Conservation (phyloP, 2,797 vertebrate genomes). For the Eutrigla gurnardus region DNA sequence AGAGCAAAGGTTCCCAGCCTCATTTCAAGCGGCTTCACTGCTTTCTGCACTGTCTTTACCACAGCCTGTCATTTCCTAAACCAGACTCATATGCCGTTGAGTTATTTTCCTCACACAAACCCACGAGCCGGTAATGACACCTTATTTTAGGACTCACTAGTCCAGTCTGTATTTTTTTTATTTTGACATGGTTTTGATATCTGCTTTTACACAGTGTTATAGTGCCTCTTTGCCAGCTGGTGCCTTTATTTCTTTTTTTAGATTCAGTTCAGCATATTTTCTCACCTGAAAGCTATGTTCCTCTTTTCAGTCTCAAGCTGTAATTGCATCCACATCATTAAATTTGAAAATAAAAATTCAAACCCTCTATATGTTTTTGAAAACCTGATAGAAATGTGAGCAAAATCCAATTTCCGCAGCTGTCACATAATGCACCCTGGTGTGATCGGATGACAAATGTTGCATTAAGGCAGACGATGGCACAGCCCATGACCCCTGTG, state of each 20-base stretch:
- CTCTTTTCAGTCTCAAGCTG: neutral
- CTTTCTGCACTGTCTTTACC: constrained; percentile 15
- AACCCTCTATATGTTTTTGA: neutral
- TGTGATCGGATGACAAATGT: constrained; percentile 57
- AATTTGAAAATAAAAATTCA: neutral
- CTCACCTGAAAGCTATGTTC: neutral
- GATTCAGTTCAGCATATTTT: neutral
- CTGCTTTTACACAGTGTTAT: constrained; percentile 10
- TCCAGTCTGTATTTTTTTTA: neutral
- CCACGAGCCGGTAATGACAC: constrained; percentile 11
- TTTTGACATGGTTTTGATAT: constrained; percentile 5
- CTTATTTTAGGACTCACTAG: constrained; percentile 15
- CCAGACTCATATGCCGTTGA: constrained; percentile 15
- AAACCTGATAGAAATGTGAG: constrained; percentile 29
- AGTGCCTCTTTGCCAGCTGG: neutral
- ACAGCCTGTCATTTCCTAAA: constrained; percentile 42
- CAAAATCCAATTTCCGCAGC: constrained; percentile 50
- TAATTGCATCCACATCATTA: neutral
- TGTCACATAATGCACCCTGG: constrained; percentile 12
- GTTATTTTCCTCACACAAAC: constrained; percentile 17
- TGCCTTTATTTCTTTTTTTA: constrained; percentile 4
- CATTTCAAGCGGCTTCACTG: constrained; percentile 32
- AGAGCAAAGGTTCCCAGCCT: constrained; percentile 55
- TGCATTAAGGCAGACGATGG: constrained; percentile 29
- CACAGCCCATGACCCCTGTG: constrained; percentile 43